phyloP scores from a whole-genome alignment of 2,113 vertebrate species.

The Myxocyprinus asiaticus region DNA sequence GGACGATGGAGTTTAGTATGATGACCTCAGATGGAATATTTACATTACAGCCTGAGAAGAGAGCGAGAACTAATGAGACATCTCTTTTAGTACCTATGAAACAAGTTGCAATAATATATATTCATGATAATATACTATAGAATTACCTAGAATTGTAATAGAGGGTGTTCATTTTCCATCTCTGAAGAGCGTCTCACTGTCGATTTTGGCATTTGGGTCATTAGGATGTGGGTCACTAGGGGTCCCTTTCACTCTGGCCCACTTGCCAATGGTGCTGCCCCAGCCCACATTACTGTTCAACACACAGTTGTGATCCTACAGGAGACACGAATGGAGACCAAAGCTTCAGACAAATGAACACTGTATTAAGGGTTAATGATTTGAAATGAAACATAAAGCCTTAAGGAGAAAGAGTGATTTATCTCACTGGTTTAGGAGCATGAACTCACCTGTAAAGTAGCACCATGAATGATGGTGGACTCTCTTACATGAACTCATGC shows the following conservation, averaged over 20 bases:
- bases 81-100: no score
- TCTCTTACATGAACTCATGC: conserved; percentile 92
- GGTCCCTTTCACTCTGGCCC: conserved; percentile 94
- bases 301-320: conserved; percentile 96
- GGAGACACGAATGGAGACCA: neutral
- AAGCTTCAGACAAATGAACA: no score
- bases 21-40: conserved; percentile 94
- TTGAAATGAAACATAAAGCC: no score
- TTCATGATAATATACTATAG: neutral
- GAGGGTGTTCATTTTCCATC: conserved; percentile 94
- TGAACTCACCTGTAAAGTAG: conserved; percentile 83
- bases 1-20: conserved; percentile 96
- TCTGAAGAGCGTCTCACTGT: conserved; percentile 95
- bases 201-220: conserved; percentile 92
- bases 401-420: no score
- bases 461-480: conserved; percentile 93
- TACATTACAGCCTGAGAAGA: conserved; percentile 88
- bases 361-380: no score
- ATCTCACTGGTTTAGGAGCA: neutral
- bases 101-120: no score
- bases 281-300: conserved; percentile 96
- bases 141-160: conserved; percentile 92
- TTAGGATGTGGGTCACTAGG: conserved; percentile 98
- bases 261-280: conserved; percentile 94
- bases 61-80: no score